Base-by-base conservation (phyloP, 2,797 vertebrate genomes). In the Macropus fuliginosus region DNA sequence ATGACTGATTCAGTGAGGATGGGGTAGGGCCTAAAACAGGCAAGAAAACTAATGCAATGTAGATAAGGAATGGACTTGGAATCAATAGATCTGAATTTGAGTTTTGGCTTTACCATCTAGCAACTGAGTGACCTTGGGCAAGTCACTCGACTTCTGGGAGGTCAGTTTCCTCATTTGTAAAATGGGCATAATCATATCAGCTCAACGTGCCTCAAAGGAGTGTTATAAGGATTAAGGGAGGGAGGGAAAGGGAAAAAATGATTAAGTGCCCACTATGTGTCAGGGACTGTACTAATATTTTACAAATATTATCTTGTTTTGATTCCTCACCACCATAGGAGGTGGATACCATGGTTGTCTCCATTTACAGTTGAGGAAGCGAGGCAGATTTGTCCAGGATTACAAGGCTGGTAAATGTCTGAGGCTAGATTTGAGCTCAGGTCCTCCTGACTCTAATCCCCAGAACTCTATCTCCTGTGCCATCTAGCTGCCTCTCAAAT, bases 251-350 rank as follows among this genome's bases (percentile, higher is more conserved):
- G 56, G 28, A 16, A 57, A 57, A 29, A 34, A 4, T 56, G 6
- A 0, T 56, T 0, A 0, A 52, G 12, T 8, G 52, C 5, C 21
- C 27, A 21, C 4, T 11, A 3, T 1, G 13, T 34, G 55, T 54
- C 1, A 56, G 87, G 74, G 8, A 11, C n/a, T 11, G 9, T 34
- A 54, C 54, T 0, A 11, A 52, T 0, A 0, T 54, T 28, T 87
- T 50, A 12, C 74, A 87, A 87, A 14, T 66, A 54, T 27, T 46
- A 55, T 54, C 9, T n/a, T 50, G 0, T 5, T 18, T 9, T 46
- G 74, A 34, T 1, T 24, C 40, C 62, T 94, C 94, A 8, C 31
- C 9, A 92, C 16, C 13, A 55, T 21, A 4, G 12, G 5, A 81
- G 18, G 52, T 89, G 62, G 40, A n/a, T 34, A 31, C 21, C 29